These are phyloP conservation scores for pig (Sus scrofa) DNA, from an alignment of 2,113 vertebrate genomes.

Conservation along the genomic window DNA sequence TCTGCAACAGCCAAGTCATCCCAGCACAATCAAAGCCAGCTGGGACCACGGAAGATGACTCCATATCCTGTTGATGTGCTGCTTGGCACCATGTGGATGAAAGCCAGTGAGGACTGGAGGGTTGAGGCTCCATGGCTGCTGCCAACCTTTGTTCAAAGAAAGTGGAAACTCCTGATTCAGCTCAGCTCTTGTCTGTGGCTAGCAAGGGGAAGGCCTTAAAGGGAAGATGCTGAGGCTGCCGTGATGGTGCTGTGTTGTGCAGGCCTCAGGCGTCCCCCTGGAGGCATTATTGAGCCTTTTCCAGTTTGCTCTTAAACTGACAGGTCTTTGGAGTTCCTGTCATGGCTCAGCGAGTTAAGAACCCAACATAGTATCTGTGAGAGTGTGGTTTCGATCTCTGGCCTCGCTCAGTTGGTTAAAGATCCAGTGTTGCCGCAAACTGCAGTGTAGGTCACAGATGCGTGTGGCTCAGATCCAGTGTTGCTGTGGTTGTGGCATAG, in stretches of 20 bases:
- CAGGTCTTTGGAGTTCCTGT: neutral
- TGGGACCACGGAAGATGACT: constrained; percentile 62
- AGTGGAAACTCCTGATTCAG: neutral
- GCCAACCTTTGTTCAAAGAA: neutral
- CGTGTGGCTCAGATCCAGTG: no score
- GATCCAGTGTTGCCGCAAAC: no score
- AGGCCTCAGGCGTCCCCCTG: neutral
- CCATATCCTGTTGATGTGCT: constrained; percentile 76
- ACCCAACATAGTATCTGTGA: no score
- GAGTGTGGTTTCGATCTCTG: no score
- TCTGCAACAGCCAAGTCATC: neutral
- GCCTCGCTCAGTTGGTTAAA: no score
- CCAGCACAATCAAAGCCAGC: constrained; percentile 72
- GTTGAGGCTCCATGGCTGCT: neutral
- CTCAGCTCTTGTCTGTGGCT: neutral
- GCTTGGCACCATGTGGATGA: constrained; percentile 58
- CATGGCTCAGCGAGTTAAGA: no score
- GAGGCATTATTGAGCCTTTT: neutral
- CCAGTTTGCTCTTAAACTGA: neutral
- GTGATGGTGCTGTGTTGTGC: fast-evolving
- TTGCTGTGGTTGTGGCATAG: no score
- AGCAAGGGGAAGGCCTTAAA: neutral
- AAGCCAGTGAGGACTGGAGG: constrained; percentile 57
- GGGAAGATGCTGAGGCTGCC: neutral
- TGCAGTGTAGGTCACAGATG: no score